Conservation (phyloP, 2,888 invertebrate species). For the Scelioninae gen. 2 region DNA sequence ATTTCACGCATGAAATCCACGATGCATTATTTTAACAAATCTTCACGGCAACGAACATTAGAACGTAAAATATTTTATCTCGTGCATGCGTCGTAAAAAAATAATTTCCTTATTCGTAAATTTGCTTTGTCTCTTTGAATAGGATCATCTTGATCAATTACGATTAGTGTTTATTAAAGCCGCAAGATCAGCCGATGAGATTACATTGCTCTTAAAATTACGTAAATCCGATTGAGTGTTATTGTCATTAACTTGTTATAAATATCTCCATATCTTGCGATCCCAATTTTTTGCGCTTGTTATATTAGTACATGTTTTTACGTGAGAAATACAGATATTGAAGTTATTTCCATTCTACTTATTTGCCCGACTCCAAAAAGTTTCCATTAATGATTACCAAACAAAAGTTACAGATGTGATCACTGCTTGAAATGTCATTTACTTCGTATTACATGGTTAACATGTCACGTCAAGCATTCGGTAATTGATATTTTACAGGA, state of each 20-base stretch:
- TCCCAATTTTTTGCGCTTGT: conserved; percentile 4
- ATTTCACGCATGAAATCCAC: too few relatives aligned
- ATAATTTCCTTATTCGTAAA: not conserved
- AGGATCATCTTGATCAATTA: conserved; percentile 4
- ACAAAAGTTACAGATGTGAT: not conserved
- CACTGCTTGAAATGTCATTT: too few relatives aligned
- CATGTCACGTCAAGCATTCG: too few relatives aligned
- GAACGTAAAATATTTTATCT: too few relatives aligned
- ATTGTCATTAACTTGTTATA: conserved; percentile 11
- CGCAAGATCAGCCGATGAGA: conserved; percentile 9
- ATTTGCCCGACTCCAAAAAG: not conserved
- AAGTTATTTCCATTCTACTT: conserved; percentile 7
- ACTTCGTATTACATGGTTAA: too few relatives aligned
- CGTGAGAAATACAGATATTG: not conserved
- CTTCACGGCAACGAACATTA: too few relatives aligned
- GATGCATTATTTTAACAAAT: too few relatives aligned
- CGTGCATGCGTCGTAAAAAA: too few relatives aligned
- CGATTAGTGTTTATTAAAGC: conserved; percentile 2
- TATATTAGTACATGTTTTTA: conserved; percentile 1
- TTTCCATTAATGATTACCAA: not conserved
- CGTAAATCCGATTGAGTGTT: conserved; percentile 18
- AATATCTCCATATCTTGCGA: conserved; percentile 17
- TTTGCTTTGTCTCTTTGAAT: not conserved
- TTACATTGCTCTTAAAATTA: conserved; percentile 24
- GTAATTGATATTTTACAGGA: too few relatives aligned